These are phyloP conservation scores for Dendrophyllia cribrosa DNA, from an alignment of 64 coral and sea anemone species.

Conservation along the genomic window DNA sequence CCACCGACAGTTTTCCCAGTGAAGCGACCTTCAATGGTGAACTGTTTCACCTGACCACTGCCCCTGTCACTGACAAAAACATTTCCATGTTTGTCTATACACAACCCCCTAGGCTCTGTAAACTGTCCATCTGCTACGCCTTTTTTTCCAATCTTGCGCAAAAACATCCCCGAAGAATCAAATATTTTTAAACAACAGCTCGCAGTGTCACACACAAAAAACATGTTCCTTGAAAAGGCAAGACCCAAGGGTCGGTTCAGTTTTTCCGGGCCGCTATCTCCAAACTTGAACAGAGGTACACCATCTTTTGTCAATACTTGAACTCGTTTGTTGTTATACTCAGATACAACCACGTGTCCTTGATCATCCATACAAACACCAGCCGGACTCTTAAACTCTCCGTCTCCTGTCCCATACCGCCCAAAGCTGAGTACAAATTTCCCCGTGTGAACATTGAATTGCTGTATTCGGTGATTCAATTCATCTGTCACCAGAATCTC, in stretches of 20 bases:
- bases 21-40: too few species aligned
- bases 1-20: not conserved
- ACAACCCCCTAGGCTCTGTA: not conserved
- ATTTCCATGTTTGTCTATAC: conserved; percentile 28
- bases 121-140: conserved; percentile 32
- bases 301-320: conserved; percentile 48
- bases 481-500: conserved; percentile 13
- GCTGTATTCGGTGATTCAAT: conserved; percentile 13
- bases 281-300: conserved; percentile 5
- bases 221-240: not conserved
- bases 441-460: conserved; percentile 3
- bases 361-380: too few species aligned
- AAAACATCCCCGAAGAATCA: conserved; percentile 10
- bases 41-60: too few species aligned
- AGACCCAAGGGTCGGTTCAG: not conserved
- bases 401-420: too few species aligned
- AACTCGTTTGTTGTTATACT: conserved; percentile 8
- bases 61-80: conserved; percentile 14
- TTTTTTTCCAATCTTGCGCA: conserved; percentile 32
- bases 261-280: not conserved
- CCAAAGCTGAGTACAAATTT: conserved; percentile 15
- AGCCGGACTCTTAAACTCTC: too few species aligned
- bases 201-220: conserved; percentile 13
- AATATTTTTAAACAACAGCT: conserved; percentile 53
- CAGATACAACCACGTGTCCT: conserved; percentile 16